A percentile compares a stretch with the other conserved stretches of the same genome.
Conservation (phyloP, 2,113 vertebrate species). For the Agapornis roseicollis region DNA sequence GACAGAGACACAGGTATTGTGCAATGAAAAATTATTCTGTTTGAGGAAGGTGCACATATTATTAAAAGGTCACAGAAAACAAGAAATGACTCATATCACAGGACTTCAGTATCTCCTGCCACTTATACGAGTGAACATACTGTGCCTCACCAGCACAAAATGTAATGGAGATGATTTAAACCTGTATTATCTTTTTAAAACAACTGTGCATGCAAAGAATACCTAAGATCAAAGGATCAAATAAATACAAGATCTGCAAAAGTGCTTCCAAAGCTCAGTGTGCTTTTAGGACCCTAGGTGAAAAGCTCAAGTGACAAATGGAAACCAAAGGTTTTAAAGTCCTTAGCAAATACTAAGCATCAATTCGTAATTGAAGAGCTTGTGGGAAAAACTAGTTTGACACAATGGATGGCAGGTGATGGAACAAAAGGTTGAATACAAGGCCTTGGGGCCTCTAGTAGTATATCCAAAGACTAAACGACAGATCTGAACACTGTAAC, state of each 20-base stretch:
- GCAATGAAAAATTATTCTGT: neutral
- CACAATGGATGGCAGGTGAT: neutral
- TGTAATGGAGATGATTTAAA: conserved; percentile 24
- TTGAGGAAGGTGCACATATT: neutral
- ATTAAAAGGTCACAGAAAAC: neutral
- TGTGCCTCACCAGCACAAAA: neutral
- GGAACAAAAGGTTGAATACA: conserved; percentile 25
- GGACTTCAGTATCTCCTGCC: neutral
- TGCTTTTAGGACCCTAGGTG: neutral
- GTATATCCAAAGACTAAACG: conserved; percentile 7
- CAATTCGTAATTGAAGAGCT: neutral
- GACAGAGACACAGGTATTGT: neutral
- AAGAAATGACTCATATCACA: neutral
- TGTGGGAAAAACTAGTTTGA: conserved; percentile 18
- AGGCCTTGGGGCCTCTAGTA: neutral
- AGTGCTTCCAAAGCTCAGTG: conserved; percentile 13
- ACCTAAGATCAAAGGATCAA: conserved; percentile 20
- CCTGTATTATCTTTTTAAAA: conserved; percentile 7
- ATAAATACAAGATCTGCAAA: neutral
- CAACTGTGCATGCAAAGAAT: neutral
- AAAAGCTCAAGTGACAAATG: conserved; percentile 30
- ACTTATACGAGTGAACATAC: neutral
- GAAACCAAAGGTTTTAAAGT: conserved; percentile 23
- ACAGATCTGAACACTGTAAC: conserved; percentile 26
- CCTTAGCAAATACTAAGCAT: conserved; percentile 2